Evolutionary conservation across 2,797 vertebrate genomes (phyloP).

Genomic region (Tympanoctomys barrerae): DNA sequence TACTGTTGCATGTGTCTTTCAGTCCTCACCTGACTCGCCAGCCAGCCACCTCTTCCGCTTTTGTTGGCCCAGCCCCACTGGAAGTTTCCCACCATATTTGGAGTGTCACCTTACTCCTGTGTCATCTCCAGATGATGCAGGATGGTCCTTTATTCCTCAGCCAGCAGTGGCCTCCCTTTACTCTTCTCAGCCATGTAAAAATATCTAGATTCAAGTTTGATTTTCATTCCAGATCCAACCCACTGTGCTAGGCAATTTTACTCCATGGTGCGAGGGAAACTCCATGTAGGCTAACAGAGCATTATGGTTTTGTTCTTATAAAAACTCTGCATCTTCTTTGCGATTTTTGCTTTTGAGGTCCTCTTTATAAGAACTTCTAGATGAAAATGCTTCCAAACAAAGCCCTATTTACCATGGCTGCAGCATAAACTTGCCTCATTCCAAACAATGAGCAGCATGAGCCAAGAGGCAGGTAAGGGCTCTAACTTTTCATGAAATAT

Average conservation of each 20-base stretch:
- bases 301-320: neutral
- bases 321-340: neutral
- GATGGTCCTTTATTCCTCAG: neutral
- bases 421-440: neutral
- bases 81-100: neutral
- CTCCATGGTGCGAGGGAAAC: neutral
- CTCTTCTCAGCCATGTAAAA: neutral
- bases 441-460: neutral
- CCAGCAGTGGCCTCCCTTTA: neutral
- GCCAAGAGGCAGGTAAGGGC: neutral
- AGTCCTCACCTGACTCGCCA: neutral
- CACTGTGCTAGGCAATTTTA: neutral
- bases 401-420: neutral
- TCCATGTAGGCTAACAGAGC: constrained; percentile 76
- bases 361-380: neutral
- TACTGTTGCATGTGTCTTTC: neutral
- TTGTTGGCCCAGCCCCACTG: neutral
- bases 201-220: neutral
- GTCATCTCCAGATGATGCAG: neutral
- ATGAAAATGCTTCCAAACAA: neutral
- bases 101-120: neutral
- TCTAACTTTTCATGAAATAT: constrained; percentile 36
- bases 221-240: neutral
- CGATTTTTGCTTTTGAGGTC: neutral
- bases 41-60: neutral